Base-by-base conservation (phyloP, 2,888 invertebrate species). In the Leptopilina drosophilae region DNA sequence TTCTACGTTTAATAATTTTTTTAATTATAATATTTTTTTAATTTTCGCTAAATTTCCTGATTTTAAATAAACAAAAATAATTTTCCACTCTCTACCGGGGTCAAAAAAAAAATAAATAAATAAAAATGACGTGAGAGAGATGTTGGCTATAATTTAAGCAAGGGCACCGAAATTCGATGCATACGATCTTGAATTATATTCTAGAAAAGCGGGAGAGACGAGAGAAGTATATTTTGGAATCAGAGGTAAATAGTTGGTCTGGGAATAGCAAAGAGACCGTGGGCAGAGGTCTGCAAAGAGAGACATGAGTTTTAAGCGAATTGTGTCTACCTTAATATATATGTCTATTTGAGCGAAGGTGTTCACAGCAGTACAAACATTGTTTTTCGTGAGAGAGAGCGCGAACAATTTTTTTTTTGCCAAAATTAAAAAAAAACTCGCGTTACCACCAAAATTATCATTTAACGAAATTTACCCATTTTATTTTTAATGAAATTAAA, bases 191-290 rank as follows among this genome's bases (percentile, higher is more conserved):
- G 73, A 49, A 73, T 33, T 33, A 73, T 49, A 42, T 56, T 14
- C 14, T 33, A 33, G 56, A 14, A 73, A n/a, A 26, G 73, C 33
- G 53, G 73, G 73, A 40, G 73, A 40, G 56, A 73, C 33, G 33
- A 33, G 56, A 73, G 73, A 49, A 73, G 56, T 73, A 73, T 73
- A 73, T 73, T 73, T 73, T 56, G 73, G 73, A 73, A 56, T 14
- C 73, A 73, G 73, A 56, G 73, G 73, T 73, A 69, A 62, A 56
- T 73, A 56, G 53, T 73, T 53, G 53, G 53, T 73, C 73, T 73
- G 73, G 56, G 73, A 73, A 56, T 73, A 73, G 73, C 56, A 69
- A 69, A 69, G 49, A 69, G 14, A 53, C 53, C 49, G 69, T 33
- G 33, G 33, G 53, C 26, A 26, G 73, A 56, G 53, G 73, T 73